A percentile compares a stretch with the other conserved stretches of the same genome.
Evolutionary conservation across 2,888 invertebrate genomes (phyloP).

Genomic region (Gnatocerus cornutus): DNA sequence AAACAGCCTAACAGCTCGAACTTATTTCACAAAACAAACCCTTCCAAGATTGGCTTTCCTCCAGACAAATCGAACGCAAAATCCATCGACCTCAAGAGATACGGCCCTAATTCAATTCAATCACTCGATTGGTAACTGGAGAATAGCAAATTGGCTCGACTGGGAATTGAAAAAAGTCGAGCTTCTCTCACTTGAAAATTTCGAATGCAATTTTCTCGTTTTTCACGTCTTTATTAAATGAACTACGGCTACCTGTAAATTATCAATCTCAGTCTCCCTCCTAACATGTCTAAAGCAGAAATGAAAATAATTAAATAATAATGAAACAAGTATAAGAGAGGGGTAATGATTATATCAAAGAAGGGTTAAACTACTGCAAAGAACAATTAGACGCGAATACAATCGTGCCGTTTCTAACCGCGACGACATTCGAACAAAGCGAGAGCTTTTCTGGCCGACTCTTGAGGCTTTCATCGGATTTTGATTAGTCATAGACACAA

Average conservation of each 20-base stretch:
- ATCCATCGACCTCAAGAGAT: slow-evolving; percentile 31
- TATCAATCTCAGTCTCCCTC: slow-evolving; percentile 59
- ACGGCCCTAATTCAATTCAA: slow-evolving; percentile 39
- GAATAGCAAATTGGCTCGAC: slow-evolving; percentile 45
- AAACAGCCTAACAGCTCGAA: slow-evolving; percentile 50
- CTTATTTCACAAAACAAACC: slow-evolving; percentile 39
- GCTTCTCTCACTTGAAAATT: slow-evolving; percentile 9
- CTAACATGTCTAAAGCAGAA: slow-evolving; percentile 71
- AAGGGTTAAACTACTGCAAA: slow-evolving; percentile 68
- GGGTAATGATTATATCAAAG: slow-evolving; percentile 72
- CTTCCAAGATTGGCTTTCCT: slow-evolving; percentile 12
- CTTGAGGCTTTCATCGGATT: slow-evolving; percentile 68
- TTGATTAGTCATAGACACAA: slow-evolving; percentile 73
- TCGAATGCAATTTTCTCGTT: slow-evolving; percentile 38
- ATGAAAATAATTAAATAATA: slow-evolving; percentile 74
- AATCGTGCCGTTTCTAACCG: slow-evolving; percentile 38
- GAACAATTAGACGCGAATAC: slow-evolving; percentile 54
- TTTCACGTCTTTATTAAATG: slow-evolving; percentile 42
- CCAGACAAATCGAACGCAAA: slow-evolving; percentile 31
- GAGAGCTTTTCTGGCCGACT: slow-evolving; percentile 58
- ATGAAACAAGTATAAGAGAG: slow-evolving; percentile 71
- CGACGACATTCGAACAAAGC: neutral
- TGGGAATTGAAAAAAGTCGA: slow-evolving; percentile 45
- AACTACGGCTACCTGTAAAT: slow-evolving; percentile 57
- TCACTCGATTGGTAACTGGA: slow-evolving; percentile 45